phyloP scores from a whole-genome alignment of 2,113 vertebrate species.

The Pterophyllum scalare region DNA sequence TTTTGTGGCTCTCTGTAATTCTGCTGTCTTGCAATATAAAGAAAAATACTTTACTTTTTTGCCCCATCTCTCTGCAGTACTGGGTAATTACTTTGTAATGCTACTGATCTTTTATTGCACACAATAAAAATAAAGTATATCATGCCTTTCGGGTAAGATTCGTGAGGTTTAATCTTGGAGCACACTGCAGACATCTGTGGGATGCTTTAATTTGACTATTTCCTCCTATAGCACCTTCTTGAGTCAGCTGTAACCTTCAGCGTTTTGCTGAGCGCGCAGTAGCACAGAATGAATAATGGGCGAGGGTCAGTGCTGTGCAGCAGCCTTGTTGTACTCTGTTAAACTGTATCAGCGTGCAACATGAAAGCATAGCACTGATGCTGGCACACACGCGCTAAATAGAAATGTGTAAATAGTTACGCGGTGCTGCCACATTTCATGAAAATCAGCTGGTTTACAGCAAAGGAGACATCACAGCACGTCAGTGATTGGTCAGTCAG shows the following conservation, averaged over 20 bases:
- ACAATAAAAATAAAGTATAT: neutral
- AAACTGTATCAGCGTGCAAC: constrained; percentile 10
- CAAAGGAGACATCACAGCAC: neutral
- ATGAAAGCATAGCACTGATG: neutral
- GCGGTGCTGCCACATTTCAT: neutral
- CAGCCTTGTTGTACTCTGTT: constrained; percentile 11
- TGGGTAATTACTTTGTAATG: neutral
- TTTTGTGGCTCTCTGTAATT: neutral
- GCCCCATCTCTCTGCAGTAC: neutral
- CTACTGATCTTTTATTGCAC: neutral
- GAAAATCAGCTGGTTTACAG: constrained; percentile 9
- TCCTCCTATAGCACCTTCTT: neutral
- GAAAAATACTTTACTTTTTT: neutral
- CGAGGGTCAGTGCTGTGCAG: constrained; percentile 2
- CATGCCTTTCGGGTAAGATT: neutral
- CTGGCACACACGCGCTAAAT: neutral
- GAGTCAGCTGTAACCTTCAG: constrained; percentile 35
- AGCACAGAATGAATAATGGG: neutral
- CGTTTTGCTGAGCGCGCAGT: neutral
- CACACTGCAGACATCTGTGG: neutral
- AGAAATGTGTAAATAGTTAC: neutral
- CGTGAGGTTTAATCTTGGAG: neutral
- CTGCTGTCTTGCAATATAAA: neutral
- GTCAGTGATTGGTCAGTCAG: neutral
- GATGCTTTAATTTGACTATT: constrained; percentile 1